These are phyloP conservation scores for Erebia epiphron DNA, from an alignment of 2,888 invertebrate species.

Conservation along the genomic window DNA sequence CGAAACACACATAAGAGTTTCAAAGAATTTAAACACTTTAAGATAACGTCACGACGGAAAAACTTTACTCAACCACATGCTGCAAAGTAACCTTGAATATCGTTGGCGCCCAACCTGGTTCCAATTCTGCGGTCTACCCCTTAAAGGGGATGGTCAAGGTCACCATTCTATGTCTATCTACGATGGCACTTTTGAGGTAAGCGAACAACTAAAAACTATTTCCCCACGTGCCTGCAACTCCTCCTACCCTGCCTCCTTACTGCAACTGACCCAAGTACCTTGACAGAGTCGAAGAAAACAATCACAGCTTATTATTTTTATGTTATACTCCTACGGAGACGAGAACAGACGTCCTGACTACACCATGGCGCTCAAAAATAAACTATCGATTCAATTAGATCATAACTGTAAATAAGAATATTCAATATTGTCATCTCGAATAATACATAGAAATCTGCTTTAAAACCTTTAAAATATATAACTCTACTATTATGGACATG, in stretches of 20 bases:
- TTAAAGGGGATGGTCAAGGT: not conserved
- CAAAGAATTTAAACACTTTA: not conserved
- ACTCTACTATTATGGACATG: conserved; percentile 74
- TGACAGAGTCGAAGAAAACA: conserved; percentile 63
- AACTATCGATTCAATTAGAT: conserved; percentile 54
- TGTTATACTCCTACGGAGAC: conserved; percentile 46
- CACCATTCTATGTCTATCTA: conserved; percentile 56
- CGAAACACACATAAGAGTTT: not conserved
- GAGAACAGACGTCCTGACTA: conserved; percentile 34
- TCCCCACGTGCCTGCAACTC: conserved; percentile 38
- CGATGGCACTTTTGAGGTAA: conserved; percentile 78
- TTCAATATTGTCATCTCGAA: conserved; percentile 77
- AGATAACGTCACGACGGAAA: not conserved
- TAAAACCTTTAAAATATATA: conserved; percentile 75
- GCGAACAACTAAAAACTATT: conserved; percentile 63
- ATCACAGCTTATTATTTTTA: conserved; percentile 63
- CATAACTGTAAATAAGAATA: conserved; percentile 77
- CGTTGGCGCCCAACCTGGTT: not conserved
- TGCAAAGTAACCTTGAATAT: conserved; percentile 10
- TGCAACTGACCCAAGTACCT: conserved; percentile 55
- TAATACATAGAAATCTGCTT: conserved; percentile 78
- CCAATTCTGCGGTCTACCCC: too few species aligned
- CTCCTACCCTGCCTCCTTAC: conserved; percentile 35
- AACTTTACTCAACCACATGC: conserved; percentile 7
- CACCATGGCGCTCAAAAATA: conserved; percentile 51